phyloP scores from a whole-genome alignment of 2,113 vertebrate genomes.

The Neoarius graeffei region DNA sequence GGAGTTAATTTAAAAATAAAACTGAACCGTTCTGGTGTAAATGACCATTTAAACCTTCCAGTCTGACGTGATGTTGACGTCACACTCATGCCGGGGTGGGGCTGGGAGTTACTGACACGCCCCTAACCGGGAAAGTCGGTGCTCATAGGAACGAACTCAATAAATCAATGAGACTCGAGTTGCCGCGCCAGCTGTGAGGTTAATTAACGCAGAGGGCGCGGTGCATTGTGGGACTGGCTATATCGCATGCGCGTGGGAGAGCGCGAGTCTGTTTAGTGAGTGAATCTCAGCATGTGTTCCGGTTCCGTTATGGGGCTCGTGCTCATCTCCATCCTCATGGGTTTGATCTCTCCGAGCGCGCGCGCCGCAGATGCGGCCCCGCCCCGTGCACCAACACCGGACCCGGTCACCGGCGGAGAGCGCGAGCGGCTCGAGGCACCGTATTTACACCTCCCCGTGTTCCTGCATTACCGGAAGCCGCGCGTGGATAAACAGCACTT shows the following conservation, averaged over 20 bases:
- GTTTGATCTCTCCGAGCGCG: background rate
- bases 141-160: too few relatives aligned
- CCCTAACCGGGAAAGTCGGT: too few relatives aligned
- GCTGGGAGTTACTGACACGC: too few relatives aligned
- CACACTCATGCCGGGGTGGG: too few relatives aligned
- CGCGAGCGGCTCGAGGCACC: slow-evolving; percentile 3
- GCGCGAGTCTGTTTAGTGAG: background rate
- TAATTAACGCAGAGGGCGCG: background rate
- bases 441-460: slow-evolving; percentile 64
- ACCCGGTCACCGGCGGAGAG: background rate
- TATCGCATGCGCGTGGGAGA: background rate
- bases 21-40: background rate
- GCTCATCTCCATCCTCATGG: background rate
- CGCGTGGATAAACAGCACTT: slow-evolving; percentile 59
- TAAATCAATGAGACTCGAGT: too few relatives aligned
- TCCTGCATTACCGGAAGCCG: slow-evolving; percentile 55
- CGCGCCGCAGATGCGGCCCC: background rate
- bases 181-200: background rate
- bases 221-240: slow-evolving; percentile 33
- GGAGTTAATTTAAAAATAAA: background rate
- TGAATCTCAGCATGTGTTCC: background rate
- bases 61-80: background rate
- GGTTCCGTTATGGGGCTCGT: background rate
- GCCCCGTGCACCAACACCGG: background rate
- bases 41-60: background rate